Base-by-base conservation (phyloP, 1,140 invertebrate genomes). In the Spodoptera frugiperda region DNA sequence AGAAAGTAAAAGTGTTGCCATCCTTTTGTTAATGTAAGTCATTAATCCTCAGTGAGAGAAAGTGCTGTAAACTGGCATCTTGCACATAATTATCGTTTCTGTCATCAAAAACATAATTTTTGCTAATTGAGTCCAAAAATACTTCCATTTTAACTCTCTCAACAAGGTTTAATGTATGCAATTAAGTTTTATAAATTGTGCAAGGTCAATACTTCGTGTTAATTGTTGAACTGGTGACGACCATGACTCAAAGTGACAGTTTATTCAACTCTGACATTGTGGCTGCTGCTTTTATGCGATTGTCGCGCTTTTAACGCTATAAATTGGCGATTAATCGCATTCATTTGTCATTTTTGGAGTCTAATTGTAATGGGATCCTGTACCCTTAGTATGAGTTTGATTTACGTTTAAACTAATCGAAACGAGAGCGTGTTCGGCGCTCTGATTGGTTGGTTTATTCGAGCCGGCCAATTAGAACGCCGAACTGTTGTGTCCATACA, bases 261-360 rank as follows among this genome's bases (percentile, higher is more conserved):
- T 68, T 68, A 25, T 68, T 68, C 48, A 68, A 68, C 65, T 68
- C 39, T 53, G 65, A 68, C 48, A 53, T 53, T 68, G 48, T 49
- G 9, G 21, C 4, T 3, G 3, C 8, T 17, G 30, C 12, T 33
- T 49, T 53, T 51, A 30, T 68, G 65, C 21, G 65, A 68, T 53
- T 68, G 65, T 68, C 48, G 48, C 39, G 57, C 65, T 49, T 14
- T 19, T 48, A 65, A 65, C 48, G 17, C 17, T n/a, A 44, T 17
- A 44, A 39, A 61, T 15, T n/a, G 17, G 57, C 33, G n/a, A 61
- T 19, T 61, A 44, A 15, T 61, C 33, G 57, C 57, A 17, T 61
- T 39, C 14, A 59, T 59, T 33, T n/a, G n/a, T n/a, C n/a, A n/a
- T n/a, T 57, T 57, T 33, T 39, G 33, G 12, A 59, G 57, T 51